phyloP scores from a whole-genome alignment of 2,888 invertebrate species.

The Nomada flava region DNA sequence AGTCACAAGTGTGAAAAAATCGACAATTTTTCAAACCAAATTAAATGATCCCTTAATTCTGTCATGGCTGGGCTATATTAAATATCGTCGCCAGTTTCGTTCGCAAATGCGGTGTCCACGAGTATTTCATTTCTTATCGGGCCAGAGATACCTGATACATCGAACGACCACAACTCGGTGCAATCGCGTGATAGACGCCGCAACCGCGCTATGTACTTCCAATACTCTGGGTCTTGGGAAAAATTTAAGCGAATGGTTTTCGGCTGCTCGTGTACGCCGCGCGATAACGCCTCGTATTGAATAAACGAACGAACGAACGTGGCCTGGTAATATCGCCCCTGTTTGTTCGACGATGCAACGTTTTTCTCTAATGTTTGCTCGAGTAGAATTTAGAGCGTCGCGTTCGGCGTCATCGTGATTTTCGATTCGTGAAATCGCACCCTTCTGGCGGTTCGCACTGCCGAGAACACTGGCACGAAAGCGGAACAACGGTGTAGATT shows the following conservation, averaged over 20 bases:
- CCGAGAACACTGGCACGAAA: too few relatives aligned
- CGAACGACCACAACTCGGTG: conserved; percentile 43
- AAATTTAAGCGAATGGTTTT: conserved; percentile 48
- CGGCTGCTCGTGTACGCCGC: conserved; percentile 25
- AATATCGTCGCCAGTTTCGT: conserved; percentile 42
- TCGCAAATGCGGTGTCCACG: conserved; percentile 32
- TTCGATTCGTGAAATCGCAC: background rate
- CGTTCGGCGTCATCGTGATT: background rate
- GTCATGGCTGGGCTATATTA: conserved; percentile 35
- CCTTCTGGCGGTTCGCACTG: background rate
- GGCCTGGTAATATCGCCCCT: conserved; percentile 17
- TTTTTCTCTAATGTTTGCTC: background rate
- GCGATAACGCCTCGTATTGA: conserved; percentile 44
- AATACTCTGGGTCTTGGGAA: background rate
- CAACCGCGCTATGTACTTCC: conserved; percentile 5
- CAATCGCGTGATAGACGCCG: conserved; percentile 39
- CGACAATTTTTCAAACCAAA: too few relatives aligned
- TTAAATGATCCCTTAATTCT: too few relatives aligned
- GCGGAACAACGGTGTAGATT: too few relatives aligned
- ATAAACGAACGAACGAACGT: conserved; percentile 17
- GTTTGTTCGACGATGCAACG: background rate
- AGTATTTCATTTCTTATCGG: conserved; percentile 68
- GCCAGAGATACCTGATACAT: conserved; percentile 60
- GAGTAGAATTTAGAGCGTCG: background rate
- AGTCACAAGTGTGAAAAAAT: too few relatives aligned